Base-by-base conservation (phyloP, 2,797 vertebrate species). In the Carcharodon carcharias region DNA sequence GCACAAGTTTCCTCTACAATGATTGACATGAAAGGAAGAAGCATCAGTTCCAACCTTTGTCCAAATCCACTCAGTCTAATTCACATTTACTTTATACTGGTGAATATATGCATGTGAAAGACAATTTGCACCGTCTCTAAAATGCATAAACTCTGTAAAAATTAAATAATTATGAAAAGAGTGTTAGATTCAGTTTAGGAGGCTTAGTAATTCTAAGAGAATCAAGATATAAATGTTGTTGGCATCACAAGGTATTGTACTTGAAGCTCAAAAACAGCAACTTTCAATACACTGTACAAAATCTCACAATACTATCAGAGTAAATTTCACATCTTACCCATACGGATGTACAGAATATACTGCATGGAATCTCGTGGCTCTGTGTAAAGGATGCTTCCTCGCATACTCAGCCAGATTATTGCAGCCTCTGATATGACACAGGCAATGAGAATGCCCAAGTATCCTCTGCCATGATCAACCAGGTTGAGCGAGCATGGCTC, bases 391-490 rank as follows among this genome's bases (percentile, higher is more conserved):
- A 99, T 99, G 97, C 99, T 99, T 96, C 99, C 99, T 65, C 99
- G 98, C 99, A 99, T 99, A 97, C 99, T 99, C 97, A 99, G 97
- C 99, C 99, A 99, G 98, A 99, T 99, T 98, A 99, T 99, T 98
- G 99, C 99, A 96, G 99, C 98, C 98, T 99, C 99, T 87, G 99
- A 99, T 96, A 99, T 99, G 97, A 99, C 98, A 97, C 99, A 99
- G 97, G 99, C 99, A 97, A 99, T 98, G 97, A 99, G 98, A 97
- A 99, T 99, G 85, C 99, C 99, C 97, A 99, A 98, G 98, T 99
- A 99, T 96, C 99, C 99, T 58, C 99, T 98, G 96, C 99, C 99
- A 97, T 99, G 99, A 97, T 99, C 99, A 98, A 99, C 99, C 97
- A 99, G 98, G 35, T 99, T 99, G 63, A 99, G 97, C 0, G 99